A percentile compares a stretch with the other conserved stretches of the same genome.
These are phyloP conservation scores for Platygyra sinensis DNA, from an alignment of 64 coral and sea anemone genomes.

Conservation along the genomic window DNA sequence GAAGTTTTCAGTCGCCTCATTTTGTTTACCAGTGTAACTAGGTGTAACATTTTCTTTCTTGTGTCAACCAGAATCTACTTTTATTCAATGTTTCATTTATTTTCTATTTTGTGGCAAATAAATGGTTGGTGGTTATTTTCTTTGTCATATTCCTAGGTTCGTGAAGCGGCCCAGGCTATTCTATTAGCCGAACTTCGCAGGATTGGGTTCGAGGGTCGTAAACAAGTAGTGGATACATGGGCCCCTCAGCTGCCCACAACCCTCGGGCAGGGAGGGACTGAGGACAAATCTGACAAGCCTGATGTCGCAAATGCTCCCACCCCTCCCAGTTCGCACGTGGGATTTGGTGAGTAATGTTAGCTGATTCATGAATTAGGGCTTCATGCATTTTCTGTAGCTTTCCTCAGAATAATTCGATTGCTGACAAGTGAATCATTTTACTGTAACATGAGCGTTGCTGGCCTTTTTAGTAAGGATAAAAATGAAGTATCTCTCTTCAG, in stretches of 20 bases:
- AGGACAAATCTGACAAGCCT: conserved; percentile 34
- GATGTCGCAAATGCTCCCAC: background rate
- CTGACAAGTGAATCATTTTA: no score
- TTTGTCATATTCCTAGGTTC: conserved; percentile 47
- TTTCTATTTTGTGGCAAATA: no score
- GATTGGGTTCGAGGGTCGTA: conserved; percentile 85
- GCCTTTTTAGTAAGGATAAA: background rate
- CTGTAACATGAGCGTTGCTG: no score
- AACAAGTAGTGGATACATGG: conserved; percentile 96
- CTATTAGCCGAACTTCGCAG: conserved; percentile 84
- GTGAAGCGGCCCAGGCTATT: conserved; percentile 93
- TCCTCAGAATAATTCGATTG: no score
- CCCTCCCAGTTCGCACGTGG: conserved; percentile 36
- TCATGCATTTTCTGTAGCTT: no score
- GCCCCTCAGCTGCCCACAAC: conserved; percentile 90
- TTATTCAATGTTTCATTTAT: no score
- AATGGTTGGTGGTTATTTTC: background rate
- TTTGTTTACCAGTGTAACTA: no score
- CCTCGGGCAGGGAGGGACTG: conserved; percentile 60
- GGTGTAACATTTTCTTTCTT: no score
- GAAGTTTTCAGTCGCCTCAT: no score
- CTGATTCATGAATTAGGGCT: background rate
- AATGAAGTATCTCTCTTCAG: background rate
- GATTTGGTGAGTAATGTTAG: conserved; percentile 23
- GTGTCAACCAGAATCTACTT: no score